Evolutionary conservation across 1,140 invertebrate species (phyloP).

Genomic region (Magallana gigas): DNA sequence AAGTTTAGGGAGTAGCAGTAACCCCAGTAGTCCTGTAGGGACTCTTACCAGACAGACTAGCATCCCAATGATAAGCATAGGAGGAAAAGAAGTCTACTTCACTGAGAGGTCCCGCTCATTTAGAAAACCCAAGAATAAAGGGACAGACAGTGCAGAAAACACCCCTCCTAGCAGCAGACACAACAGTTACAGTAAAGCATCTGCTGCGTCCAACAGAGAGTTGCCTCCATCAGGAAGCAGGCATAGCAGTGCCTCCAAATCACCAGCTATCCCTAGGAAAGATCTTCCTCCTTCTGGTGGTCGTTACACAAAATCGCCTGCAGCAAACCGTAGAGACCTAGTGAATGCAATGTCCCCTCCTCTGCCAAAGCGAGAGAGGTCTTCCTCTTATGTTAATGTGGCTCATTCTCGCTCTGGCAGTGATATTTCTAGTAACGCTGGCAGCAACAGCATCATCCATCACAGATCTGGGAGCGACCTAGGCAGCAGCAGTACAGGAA

Average conservation of each 20-base stretch:
- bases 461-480: conserved; percentile 34
- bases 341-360: conserved; percentile 7
- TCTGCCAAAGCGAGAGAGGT: conserved; percentile 25
- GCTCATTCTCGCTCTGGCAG: conserved; percentile 13
- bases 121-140: conserved; percentile 57
- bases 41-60: conserved; percentile 51
- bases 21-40: conserved; percentile 56
- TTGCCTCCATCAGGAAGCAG: conserved; percentile 2
- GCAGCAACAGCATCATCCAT: conserved; percentile 27
- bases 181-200: neutral
- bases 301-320: conserved; percentile 33
- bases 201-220: conserved; percentile 2
- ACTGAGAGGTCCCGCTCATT: conserved; percentile 70
- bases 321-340: conserved; percentile 9
- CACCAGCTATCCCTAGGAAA: conserved; percentile 4
- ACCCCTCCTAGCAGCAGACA: conserved; percentile 1
- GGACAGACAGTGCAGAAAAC: conserved; percentile 2
- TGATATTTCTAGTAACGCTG: conserved; percentile 33
- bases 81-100: conserved; percentile 68
- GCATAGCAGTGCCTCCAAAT: conserved; percentile 38
- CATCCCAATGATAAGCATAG: conserved; percentile 59
- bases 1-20: conserved; percentile 57
- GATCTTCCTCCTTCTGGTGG: conserved; percentile 15
- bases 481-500: conserved; percentile 28
- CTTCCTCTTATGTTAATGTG: conserved; percentile 38